phyloP scores from a whole-genome alignment of 2,797 vertebrate species.

The Lycodopsis pacificus region DNA sequence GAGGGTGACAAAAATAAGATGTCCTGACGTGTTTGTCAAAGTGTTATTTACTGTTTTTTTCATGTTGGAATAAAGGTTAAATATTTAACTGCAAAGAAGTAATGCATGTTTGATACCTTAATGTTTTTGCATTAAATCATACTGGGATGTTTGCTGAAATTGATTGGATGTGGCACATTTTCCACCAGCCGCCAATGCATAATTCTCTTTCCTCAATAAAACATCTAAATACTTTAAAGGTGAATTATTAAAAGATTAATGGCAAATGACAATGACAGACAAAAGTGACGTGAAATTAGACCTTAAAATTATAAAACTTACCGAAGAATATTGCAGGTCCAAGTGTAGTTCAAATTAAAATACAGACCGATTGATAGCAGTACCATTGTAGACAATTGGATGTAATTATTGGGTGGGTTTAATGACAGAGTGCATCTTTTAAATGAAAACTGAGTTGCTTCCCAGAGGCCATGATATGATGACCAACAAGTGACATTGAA shows the following conservation, averaged over 20 bases:
- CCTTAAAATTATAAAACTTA: neutral
- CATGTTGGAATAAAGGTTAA: too few species aligned
- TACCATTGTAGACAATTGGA: neutral
- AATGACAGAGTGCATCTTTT: slow-evolving; percentile 11
- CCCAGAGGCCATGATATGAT: slow-evolving; percentile 25
- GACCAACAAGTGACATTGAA: slow-evolving; percentile 10
- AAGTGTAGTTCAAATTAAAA: neutral
- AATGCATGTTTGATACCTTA: too few species aligned
- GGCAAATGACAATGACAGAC: neutral
- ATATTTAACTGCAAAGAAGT: too few species aligned
- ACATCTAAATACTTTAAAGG: neutral
- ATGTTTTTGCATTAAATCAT: too few species aligned
- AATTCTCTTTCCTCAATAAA: slow-evolving; percentile 17
- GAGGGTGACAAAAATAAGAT: too few species aligned
- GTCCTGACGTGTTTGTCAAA: too few species aligned
- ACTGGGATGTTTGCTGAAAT: too few species aligned
- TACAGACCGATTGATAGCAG: neutral
- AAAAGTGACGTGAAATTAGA: neutral
- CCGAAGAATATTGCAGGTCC: neutral
- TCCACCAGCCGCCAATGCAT: neutral
- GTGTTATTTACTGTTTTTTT: too few species aligned
- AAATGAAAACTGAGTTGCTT: slow-evolving; percentile 35
- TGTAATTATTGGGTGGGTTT: neutral
- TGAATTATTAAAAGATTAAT: neutral
- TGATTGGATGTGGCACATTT: too few species aligned